Base-by-base conservation (phyloP, 1,140 invertebrate species). In the Zaprionus camerounensis region DNA sequence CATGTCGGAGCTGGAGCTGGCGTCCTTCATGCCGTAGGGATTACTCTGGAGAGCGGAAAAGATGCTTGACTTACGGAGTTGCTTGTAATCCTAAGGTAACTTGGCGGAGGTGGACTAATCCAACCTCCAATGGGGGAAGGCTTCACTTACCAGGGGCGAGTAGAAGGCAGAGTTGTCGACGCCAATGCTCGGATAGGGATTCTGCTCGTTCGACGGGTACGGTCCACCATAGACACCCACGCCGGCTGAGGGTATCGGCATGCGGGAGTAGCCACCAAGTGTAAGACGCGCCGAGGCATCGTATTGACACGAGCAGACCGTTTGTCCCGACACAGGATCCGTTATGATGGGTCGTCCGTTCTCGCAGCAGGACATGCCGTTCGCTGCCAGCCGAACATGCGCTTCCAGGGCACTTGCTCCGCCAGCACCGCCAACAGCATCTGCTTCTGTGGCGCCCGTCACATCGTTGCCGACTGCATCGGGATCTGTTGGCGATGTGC, bases 231-330 rank as follows among this genome's bases (percentile, higher is more conserved):
- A 96, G 78, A 97, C 95, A 20, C 95, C 94, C 31, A 94, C 94
- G 6, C 95, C 94, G 64, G 94, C 93, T 92, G 95, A 93, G 83
- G 97, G 95, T 93, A 95, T 92, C 1, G 78, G 67, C 81, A 97
- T 96, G 53, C 96, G 94, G 34, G 96, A 94, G 82, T 96, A 95
- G 17, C 94, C 93, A 44, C 95, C 94, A 55, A 96, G 94, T 73
- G 96, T 95, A 72, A 97, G 94, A 65, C 96, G 94, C 26, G 96
- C 95, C 63, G 95, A 96, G 2, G 41, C 41, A 93, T 98, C 98
- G 94, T 99, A 99, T 93, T 99, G 98, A 93, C 98, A 99, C 64
- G 98, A 98, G 94, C 98, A 99, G 41, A 99, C 97, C 9, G 97
- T 97, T 92, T 99, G 98, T 9, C 98, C 98, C 15, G 97, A 98